Evolutionary conservation across 1,140 invertebrate species (phyloP), one percentile per base, ranked within the genome.

Genomic region (Hyles vespertilio): DNA sequence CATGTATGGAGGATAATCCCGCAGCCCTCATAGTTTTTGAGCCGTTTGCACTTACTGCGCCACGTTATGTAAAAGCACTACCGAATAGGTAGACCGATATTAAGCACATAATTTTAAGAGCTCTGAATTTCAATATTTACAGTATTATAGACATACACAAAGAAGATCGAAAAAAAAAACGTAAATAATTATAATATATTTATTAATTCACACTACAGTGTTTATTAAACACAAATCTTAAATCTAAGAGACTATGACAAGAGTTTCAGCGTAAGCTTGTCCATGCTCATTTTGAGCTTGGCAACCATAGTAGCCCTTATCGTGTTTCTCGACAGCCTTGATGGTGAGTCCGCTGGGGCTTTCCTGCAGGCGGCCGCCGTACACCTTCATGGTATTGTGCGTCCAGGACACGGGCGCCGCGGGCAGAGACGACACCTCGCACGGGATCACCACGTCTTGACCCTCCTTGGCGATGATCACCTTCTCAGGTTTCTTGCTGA

Each of bases 291-390:
- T 84, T 1, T 58, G 54, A 36, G 58, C 78, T 3, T 51, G 59
- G 57, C 83, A 86, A 33, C 77, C 83, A 51, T 86, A 86, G 44
- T 84, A 84, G 0, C 81, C 83, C 5, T 56, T 62, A 55, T 81
- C 74, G 9, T 45, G 34, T 12, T 72, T 74, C 45, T 70, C 65
- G 0, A 70, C 67, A 5, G 69, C 71, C 32, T 59, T 67, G 9
- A 86, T 73, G 3, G 65, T 63, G 3, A 86, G 56, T 5, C 74
- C 73, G 0, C 71, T 59, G n/a, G 62, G 52, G 57, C 58, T 63
- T 32, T 63, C 46, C 5, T 40, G 22, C 3, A 67, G 49, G 3
- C 63, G 57, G 0, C 69, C 55, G 6, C 51, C 56, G n/a, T 52
- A 11, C 1, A 82, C 49, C 5, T 71, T 57, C 3, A 72, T 53